Base-by-base conservation (phyloP, 2,797 vertebrate species). In the Cyclura pinguis region DNA sequence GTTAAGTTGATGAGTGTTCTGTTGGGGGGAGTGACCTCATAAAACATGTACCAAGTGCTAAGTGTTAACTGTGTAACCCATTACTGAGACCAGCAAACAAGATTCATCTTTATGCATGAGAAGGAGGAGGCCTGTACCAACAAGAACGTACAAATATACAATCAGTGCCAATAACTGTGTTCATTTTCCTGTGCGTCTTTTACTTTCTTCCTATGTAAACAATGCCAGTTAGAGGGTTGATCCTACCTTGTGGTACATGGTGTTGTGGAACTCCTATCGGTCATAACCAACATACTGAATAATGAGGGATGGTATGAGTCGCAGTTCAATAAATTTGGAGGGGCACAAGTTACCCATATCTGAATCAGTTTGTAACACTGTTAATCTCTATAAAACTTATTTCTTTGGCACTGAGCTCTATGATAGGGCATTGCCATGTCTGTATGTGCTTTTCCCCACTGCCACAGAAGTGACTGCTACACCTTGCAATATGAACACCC, bases 381-480 rank as follows among this genome's bases (percentile, higher is more conserved):
- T 57, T 7, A 3, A 38, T 32, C 32, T 6, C 2, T 57, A 38
- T 47, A 80, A 80, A 50, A 4, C 16, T 87, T 13, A 35, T 20
- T 62, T 55, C 29, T 1, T 0, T 67, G n/a, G 85, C 73, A 32
- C 0, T 42, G 42, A 76, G 8, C 32, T 83, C 4, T 74, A 24
- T 74, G 14, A 88, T 47, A 1, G 84, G 57, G 32, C 50, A 62
- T 18, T 0, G 6, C n/a, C 0, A 1, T 35, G 16, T 84, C 67
- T 69, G 38, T 55, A 62, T 64, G 22, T 84, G 55, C 50, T 84
- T 90, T 57, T 80, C 1, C 92, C 88, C 90, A 55, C 90, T 52
- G n/a, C 95, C 86, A 64, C 96, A 99, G 99, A 99, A 96, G 98
- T 99, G 94, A 99, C 99, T 38, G 98, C 98, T 92, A 99, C 98